Conservation (phyloP, 2,113 vertebrate genomes). For the Callorhinus ursinus region DNA sequence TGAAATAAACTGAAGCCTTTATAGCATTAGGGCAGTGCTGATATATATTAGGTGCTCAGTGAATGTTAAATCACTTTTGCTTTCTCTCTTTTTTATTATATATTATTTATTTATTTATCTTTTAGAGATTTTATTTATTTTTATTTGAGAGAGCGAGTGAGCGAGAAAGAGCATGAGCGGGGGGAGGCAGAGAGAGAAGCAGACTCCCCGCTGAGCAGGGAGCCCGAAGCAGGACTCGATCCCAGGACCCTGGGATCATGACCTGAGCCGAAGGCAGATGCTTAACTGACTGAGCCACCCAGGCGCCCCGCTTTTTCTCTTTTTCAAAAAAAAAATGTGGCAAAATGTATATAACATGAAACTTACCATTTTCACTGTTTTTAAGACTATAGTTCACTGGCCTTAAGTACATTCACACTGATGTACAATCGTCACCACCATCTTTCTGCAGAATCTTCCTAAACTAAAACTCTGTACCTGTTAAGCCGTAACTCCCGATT, state of each 20-base stretch:
- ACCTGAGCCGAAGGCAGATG: too few species aligned
- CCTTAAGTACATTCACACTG: not conserved
- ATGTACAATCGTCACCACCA: not conserved
- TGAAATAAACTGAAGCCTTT: not conserved
- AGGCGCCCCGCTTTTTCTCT: not conserved
- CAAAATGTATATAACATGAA: not conserved
- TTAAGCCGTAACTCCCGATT: too few species aligned
- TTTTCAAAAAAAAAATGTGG: not conserved
- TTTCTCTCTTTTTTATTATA: not conserved
- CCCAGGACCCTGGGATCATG: too few species aligned
- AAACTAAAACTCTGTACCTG: not conserved
- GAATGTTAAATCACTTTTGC: not conserved
- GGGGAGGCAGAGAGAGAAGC: not conserved
- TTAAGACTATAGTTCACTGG: not conserved
- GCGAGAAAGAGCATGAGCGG: not conserved
- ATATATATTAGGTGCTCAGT: not conserved
- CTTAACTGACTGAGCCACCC: too few species aligned
- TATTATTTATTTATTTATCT: not conserved
- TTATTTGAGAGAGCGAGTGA: too few species aligned
- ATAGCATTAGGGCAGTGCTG: not conserved
- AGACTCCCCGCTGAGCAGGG: too few species aligned
- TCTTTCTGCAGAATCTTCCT: not conserved
- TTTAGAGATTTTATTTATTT: not conserved
- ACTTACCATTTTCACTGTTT: not conserved
- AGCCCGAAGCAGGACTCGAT: fast-evolving